phyloP scores from a whole-genome alignment of 2,797 vertebrate genomes.

The Crax fasciolata region DNA sequence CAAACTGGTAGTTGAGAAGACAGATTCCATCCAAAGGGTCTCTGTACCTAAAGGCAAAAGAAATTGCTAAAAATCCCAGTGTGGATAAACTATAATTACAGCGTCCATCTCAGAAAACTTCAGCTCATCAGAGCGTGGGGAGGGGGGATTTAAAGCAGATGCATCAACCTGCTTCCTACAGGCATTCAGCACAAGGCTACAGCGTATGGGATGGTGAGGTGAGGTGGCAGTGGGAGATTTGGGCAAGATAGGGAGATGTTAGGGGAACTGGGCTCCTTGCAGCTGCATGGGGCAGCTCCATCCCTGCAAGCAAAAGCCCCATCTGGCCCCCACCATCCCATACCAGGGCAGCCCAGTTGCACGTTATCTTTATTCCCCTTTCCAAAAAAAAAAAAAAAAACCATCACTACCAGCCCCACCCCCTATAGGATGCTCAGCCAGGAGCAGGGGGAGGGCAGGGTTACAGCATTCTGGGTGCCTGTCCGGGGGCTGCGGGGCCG shows the following conservation, averaged over 20 bases:
- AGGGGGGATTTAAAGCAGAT: neutral
- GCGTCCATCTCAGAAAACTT: neutral
- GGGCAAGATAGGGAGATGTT: neutral
- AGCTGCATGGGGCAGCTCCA: neutral
- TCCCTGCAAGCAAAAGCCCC: neutral
- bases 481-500: neutral
- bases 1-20: neutral
- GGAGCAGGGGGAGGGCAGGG: neutral
- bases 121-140: neutral
- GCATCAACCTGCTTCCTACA: neutral
- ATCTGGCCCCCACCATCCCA: neutral
- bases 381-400: neutral
- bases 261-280: neutral
- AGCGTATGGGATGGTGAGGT: accelerated
- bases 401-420: neutral
- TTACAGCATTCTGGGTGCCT: neutral
- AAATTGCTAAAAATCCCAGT: neutral
- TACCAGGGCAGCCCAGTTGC: neutral
- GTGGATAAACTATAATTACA: accelerated
- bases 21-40: neutral
- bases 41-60: neutral
- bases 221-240: neutral
- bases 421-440: neutral
- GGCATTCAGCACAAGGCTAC: too few species aligned
- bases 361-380: neutral